Evolutionary conservation across 2,113 vertebrate species (phyloP).

Genomic region (Dicerorhinus sumatrensis): DNA sequence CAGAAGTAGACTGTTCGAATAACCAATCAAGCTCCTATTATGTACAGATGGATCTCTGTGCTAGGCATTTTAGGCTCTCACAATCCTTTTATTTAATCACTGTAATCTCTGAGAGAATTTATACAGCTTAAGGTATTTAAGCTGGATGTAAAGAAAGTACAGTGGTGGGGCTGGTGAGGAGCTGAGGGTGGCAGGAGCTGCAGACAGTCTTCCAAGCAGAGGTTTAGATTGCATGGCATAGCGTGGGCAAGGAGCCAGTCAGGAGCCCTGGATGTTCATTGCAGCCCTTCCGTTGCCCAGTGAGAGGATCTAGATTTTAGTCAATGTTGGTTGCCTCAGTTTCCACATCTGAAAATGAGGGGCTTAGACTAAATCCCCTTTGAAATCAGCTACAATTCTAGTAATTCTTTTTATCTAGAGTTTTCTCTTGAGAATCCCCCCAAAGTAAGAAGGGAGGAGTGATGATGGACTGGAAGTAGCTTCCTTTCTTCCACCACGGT

Average conservation of each 20-base stretch:
- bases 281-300: background rate
- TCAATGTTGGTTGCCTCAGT: background rate
- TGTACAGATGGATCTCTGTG: background rate
- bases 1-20: background rate
- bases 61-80: background rate
- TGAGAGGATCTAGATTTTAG: background rate
- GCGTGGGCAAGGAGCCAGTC: background rate
- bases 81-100: background rate
- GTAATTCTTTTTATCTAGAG: background rate
- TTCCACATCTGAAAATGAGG: background rate
- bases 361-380: background rate
- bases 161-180: background rate
- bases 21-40: background rate
- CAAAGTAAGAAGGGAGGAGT: background rate
- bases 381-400: background rate
- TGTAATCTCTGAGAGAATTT: background rate
- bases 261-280: background rate
- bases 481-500: background rate
- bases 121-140: background rate
- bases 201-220: background rate
- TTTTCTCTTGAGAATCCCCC: background rate
- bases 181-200: background rate
- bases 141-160: background rate
- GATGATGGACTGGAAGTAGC: background rate
- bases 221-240: background rate